Percentiles rank a stretch among this genome's conserved stretches.
These are phyloP conservation scores for Aspidiotus rigidus DNA, from an alignment of 2,888 invertebrate genomes.

Conservation along the genomic window DNA sequence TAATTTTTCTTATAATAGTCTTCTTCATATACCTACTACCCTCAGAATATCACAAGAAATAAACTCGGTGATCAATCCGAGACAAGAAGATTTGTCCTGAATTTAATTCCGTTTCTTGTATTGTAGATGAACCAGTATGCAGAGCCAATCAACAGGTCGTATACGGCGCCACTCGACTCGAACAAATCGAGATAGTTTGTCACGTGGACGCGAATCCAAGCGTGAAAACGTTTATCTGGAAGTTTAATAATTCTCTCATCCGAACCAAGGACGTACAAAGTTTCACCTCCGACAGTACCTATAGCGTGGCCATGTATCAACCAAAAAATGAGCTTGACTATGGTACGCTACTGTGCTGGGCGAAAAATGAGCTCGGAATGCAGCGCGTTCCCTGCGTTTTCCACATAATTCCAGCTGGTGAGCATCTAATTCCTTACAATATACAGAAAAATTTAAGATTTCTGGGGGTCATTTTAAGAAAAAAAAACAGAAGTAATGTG, in stretches of 20 bases:
- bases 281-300: conserved; percentile 26
- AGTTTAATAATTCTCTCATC: conserved; percentile 42
- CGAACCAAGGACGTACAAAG: conserved; percentile 57
- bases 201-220: conserved; percentile 43
- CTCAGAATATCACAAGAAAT: too few species aligned
- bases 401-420: conserved; percentile 38
- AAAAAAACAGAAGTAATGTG: too few species aligned
- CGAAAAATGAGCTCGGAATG: conserved; percentile 36
- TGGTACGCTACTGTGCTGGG: conserved; percentile 38
- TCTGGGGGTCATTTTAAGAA: too few species aligned
- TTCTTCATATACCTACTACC: too few species aligned
- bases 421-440: conserved; percentile 6
- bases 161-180: conserved; percentile 36
- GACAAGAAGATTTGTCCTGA: too few species aligned
- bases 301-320: conserved; percentile 42
- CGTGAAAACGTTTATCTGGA: conserved; percentile 41
- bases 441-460: not conserved
- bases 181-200: conserved; percentile 35
- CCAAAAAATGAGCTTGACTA: conserved; percentile 41
- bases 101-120: not conserved
- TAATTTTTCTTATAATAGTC: too few species aligned
- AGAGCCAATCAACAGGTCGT: conserved; percentile 36
- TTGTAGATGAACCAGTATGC: conserved; percentile 37
- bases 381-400: conserved; percentile 38
- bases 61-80: too few species aligned